These are phyloP conservation scores for Neopipo cinnamomea DNA, from an alignment of 2,113 vertebrate genomes.

Conservation along the genomic window DNA sequence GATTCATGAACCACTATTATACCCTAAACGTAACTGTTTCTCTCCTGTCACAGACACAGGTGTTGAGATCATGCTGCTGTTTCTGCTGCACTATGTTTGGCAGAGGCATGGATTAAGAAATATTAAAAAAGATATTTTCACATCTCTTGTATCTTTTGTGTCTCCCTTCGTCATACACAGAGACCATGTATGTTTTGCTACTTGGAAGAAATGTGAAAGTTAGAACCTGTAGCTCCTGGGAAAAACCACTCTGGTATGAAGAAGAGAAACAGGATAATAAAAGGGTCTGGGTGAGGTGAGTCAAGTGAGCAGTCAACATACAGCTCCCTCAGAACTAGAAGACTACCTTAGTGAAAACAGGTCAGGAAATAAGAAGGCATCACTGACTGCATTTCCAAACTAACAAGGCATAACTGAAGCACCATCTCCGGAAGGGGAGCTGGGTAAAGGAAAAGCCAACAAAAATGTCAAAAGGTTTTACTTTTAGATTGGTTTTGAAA, in stretches of 20 bases:
- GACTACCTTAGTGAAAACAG: neutral
- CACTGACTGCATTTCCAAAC: neutral
- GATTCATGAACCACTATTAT: neutral
- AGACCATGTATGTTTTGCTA: neutral
- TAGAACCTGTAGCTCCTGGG: neutral
- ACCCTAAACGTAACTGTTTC: neutral
- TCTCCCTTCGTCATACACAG: neutral
- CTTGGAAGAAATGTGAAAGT: neutral
- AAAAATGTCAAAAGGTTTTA: neutral
- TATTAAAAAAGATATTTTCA: neutral
- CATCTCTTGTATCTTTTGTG: neutral
- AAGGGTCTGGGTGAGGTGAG: neutral
- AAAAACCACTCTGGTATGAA: neutral
- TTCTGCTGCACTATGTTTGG: neutral
- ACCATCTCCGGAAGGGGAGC: neutral
- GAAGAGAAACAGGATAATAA: neutral
- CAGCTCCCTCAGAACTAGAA: neutral
- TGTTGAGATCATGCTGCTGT: neutral
- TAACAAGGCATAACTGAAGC: neutral
- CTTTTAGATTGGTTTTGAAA: neutral
- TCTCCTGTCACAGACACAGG: neutral
- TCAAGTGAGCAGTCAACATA: neutral
- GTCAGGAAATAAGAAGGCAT: neutral
- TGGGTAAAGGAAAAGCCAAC: neutral
- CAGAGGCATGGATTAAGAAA: neutral